A percentile compares a stretch with the other conserved stretches of the same genome.
Conservation (phyloP, 1,140 invertebrate species). For the Sinonovacula constricta region DNA sequence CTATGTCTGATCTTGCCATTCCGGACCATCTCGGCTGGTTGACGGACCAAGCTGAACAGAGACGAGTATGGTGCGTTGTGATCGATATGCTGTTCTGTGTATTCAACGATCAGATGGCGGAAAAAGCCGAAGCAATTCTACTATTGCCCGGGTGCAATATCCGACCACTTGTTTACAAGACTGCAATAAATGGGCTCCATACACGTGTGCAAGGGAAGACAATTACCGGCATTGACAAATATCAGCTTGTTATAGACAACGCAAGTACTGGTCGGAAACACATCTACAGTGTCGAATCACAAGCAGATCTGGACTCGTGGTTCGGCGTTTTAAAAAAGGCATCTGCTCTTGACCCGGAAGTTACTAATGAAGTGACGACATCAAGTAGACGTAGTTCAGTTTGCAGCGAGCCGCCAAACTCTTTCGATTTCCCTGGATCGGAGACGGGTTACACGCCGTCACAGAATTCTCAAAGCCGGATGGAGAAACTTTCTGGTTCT, state of each 20-base stretch:
- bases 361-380: slow-evolving; percentile 7
- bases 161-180: slow-evolving; percentile 64
- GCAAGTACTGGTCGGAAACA: slow-evolving; percentile 53
- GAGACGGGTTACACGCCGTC: slow-evolving; percentile 30
- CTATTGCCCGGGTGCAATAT: slow-evolving; percentile 65
- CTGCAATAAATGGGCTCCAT: slow-evolving; percentile 53
- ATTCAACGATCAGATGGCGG: slow-evolving; percentile 61
- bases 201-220: slow-evolving; percentile 52
- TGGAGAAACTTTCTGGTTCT: slow-evolving; percentile 37
- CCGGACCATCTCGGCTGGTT: slow-evolving; percentile 66
- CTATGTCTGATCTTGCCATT: slow-evolving; percentile 59
- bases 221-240: slow-evolving; percentile 64
- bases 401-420: slow-evolving; percentile 16
- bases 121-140: slow-evolving; percentile 61
- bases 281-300: slow-evolving; percentile 63
- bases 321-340: slow-evolving; percentile 57
- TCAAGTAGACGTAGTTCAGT: slow-evolving; percentile 6
- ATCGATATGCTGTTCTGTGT: slow-evolving; percentile 69
- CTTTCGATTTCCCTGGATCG: slow-evolving; percentile 13
- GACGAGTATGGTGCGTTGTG: slow-evolving; percentile 65
- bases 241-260: slow-evolving; percentile 66
- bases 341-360: slow-evolving; percentile 56
- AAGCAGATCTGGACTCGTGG: slow-evolving; percentile 62
- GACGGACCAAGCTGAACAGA: slow-evolving; percentile 60
- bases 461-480: slow-evolving; percentile 35